These are phyloP conservation scores for Plestiodon gilberti DNA, from an alignment of 2,113 vertebrate species.

Conservation along the genomic window DNA sequence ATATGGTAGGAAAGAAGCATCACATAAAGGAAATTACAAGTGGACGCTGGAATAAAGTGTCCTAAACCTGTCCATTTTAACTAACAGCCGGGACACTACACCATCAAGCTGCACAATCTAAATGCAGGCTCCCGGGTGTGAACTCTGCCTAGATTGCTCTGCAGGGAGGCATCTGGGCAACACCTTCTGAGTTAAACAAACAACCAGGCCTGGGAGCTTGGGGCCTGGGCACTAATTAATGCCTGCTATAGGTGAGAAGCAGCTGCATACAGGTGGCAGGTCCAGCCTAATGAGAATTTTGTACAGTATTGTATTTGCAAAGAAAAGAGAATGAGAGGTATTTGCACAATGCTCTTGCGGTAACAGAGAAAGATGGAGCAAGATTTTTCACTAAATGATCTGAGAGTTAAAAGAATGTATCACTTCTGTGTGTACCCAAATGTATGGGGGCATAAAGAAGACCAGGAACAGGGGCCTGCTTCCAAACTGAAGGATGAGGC, in stretches of 20 bases:
- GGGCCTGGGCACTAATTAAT: neutral
- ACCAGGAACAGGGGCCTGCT: neutral
- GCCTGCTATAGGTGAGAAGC: fast-evolving
- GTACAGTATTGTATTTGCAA: neutral
- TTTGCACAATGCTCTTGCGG: neutral
- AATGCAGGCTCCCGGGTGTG: neutral
- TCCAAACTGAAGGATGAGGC: neutral
- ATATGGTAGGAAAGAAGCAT: neutral
- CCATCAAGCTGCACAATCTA: neutral
- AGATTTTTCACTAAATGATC: neutral
- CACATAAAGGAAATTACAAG: neutral
- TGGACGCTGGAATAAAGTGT: neutral
- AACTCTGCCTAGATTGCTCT: neutral
- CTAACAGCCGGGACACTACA: neutral
- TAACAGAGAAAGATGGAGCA: neutral
- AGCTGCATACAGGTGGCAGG: neutral
- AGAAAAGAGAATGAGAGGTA: neutral
- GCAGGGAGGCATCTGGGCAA: neutral
- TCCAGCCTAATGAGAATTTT: neutral
- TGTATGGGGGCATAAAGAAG: neutral
- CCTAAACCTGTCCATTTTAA: neutral
- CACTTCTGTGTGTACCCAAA: neutral
- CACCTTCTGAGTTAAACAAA: fast-evolving
- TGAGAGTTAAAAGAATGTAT: neutral
- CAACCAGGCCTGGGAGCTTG: neutral